Conservation (phyloP, 2,888 invertebrate genomes). For the Nyleta sp. region DNA sequence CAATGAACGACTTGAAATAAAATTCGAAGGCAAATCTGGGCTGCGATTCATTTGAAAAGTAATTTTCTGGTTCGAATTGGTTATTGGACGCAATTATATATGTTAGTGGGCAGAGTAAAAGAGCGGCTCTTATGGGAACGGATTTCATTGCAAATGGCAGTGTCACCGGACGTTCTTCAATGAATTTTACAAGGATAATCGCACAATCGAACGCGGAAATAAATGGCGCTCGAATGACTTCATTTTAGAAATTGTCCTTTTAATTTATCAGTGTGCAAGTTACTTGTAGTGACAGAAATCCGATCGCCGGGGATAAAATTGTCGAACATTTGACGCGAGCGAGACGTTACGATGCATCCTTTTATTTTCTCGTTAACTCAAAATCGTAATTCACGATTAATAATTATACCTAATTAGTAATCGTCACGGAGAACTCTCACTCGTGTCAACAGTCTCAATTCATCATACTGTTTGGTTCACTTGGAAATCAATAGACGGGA, state of each 20-base stretch:
- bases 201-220: background rate
- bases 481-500: background rate
- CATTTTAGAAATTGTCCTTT: background rate
- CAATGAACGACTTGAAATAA: background rate
- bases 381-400: too few relatives aligned
- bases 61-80: slow-evolving; percentile 4
- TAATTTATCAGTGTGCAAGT: slow-evolving; percentile 5
- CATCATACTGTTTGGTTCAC: background rate
- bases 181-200: slow-evolving; percentile 2
- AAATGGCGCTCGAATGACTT: background rate
- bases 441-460: too few relatives aligned
- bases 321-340: too few relatives aligned
- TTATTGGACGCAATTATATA: slow-evolving; percentile 1
- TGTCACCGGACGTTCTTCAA: background rate
- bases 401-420: too few relatives aligned
- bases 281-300: background rate
- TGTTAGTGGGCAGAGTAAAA: background rate
- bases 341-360: too few relatives aligned
- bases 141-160: slow-evolving; percentile 8
- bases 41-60: background rate
- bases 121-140: slow-evolving; percentile 7
- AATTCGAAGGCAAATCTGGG: background rate
- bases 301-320: background rate
- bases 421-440: too few relatives aligned
- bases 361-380: too few relatives aligned